Conservation (phyloP, 2,113 vertebrate species). For the Platycercus adscitus region DNA sequence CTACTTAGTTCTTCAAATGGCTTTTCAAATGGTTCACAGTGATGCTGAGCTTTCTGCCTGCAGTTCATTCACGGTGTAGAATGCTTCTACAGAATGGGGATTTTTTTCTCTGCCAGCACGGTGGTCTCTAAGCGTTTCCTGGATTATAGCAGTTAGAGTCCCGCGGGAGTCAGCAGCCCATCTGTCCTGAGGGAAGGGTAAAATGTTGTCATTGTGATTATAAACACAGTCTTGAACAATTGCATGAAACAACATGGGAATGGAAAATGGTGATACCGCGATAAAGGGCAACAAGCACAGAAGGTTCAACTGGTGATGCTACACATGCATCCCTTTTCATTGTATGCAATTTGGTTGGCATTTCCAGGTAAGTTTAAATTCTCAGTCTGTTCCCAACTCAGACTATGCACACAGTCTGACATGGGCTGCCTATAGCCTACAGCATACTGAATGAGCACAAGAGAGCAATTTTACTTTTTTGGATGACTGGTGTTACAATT, state of each 20-base stretch:
- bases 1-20: background rate
- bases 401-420: background rate
- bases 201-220: background rate
- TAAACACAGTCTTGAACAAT: background rate
- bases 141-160: background rate
- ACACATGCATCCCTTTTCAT: background rate
- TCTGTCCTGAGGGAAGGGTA: background rate
- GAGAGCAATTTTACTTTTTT: background rate
- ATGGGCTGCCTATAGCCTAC: background rate
- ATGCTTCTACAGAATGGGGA: background rate
- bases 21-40: background rate
- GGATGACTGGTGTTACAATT: background rate
- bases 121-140: background rate
- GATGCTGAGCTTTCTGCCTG: background rate
- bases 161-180: background rate
- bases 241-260: background rate
- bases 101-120: background rate
- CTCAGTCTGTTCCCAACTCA: background rate
- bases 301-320: background rate
- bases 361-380: conserved; percentile 2
- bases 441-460: fast-evolving
- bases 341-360: background rate
- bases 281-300: background rate
- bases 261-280: background rate
- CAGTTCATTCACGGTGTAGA: background rate